Conservation (phyloP, 2,888 invertebrate genomes). For the Poecilobothrus nobilitatus region DNA sequence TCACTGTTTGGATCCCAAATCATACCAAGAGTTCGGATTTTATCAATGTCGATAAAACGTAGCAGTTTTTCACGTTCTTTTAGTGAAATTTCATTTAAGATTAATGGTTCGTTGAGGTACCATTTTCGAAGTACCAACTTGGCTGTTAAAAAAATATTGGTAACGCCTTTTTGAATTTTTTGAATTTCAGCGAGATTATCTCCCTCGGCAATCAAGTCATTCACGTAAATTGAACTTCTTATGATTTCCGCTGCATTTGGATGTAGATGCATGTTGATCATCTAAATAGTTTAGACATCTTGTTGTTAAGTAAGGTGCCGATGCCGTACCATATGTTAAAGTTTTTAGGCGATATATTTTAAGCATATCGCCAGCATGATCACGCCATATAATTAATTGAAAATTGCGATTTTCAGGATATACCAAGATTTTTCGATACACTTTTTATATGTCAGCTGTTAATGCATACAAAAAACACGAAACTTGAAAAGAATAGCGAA, state of each 20-base stretch:
- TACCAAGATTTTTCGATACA: constrained; percentile 14
- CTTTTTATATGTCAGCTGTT: constrained; percentile 21
- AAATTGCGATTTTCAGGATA: constrained; percentile 8
- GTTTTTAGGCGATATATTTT: constrained; percentile 27
- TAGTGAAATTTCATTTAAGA: too few species aligned
- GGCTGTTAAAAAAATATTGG: constrained; percentile 20
- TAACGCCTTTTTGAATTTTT: constrained; percentile 21
- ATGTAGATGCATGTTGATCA: neutral
- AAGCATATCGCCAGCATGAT: too few species aligned
- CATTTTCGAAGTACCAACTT: too few species aligned
- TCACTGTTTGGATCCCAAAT: constrained; percentile 11
- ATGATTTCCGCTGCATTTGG: constrained; percentile 19
- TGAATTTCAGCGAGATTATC: constrained; percentile 19
- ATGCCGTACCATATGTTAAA: constrained; percentile 13
- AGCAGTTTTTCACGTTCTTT: constrained; percentile 2
- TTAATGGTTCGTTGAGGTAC: neutral
- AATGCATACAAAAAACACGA: constrained; percentile 21
- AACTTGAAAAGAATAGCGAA: constrained; percentile 11
- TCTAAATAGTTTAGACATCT: constrained; percentile 1
- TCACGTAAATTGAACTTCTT: constrained; percentile 23
- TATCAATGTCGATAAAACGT: constrained; percentile 7
- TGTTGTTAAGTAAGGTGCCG: constrained; percentile 12
- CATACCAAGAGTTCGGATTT: constrained; percentile 11
- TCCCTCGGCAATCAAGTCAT: constrained; percentile 22
- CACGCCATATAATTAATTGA: constrained; percentile 12